Conservation (phyloP, 1,140 invertebrate genomes). For the Nomia melanderi region DNA sequence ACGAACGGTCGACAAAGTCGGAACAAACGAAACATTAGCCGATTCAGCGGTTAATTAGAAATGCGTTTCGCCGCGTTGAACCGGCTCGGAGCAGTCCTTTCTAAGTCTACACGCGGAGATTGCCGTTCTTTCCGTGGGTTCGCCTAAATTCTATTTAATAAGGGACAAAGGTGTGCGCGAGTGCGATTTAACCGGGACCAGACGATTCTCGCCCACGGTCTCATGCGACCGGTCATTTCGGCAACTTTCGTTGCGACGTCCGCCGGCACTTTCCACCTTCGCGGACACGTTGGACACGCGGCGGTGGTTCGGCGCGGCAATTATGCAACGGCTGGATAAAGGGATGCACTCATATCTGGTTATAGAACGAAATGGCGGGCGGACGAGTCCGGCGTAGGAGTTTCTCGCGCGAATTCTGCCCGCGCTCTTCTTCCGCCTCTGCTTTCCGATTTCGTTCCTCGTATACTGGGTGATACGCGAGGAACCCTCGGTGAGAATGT, state of each 20-base stretch:
- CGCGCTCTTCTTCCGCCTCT: neutral
- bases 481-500: neutral
- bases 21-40: too few species aligned
- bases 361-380: conserved; percentile 26
- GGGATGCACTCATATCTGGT: conserved; percentile 53
- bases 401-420: conserved; percentile 18
- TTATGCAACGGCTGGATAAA: conserved; percentile 63
- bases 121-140: neutral
- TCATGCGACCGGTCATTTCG: conserved; percentile 12
- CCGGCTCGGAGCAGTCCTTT: too few species aligned
- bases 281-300: neutral
- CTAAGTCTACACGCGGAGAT: too few species aligned
- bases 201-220: conserved; percentile 18
- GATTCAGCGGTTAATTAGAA: too few species aligned
- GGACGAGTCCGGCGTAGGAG: conserved; percentile 5
- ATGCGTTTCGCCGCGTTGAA: too few species aligned
- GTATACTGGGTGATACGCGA: neutral
- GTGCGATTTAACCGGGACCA: neutral
- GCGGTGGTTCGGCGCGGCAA: conserved; percentile 49
- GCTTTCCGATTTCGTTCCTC: neutral
- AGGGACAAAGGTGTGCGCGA: conserved; percentile 9
- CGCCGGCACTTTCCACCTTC: conserved; percentile 26
- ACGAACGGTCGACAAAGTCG: too few species aligned
- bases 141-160: conserved; percentile 24
- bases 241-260: conserved; percentile 28